These are phyloP conservation scores for Halictus ligatus DNA, from an alignment of 2,888 invertebrate genomes.

Conservation along the genomic window DNA sequence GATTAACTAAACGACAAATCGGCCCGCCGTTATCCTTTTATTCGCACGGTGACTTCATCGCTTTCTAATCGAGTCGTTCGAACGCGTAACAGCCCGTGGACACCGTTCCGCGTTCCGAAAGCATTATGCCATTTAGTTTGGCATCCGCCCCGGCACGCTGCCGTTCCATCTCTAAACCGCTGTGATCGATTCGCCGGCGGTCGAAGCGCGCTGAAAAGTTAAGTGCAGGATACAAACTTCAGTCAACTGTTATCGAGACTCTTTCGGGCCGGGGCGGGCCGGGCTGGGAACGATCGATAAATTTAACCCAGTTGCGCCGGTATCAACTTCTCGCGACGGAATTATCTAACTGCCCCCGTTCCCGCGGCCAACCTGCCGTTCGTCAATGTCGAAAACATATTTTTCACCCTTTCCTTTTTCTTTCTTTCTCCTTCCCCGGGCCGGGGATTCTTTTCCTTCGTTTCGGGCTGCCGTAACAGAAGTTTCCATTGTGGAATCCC, in stretches of 20 bases:
- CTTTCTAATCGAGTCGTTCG: neutral
- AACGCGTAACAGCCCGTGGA: neutral
- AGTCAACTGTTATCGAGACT: slow-evolving; percentile 44
- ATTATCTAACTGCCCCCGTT: slow-evolving; percentile 53
- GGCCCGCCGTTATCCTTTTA: neutral
- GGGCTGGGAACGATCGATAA: slow-evolving; percentile 36
- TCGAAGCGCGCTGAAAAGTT: slow-evolving; percentile 31
- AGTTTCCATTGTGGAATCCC: slow-evolving; percentile 60
- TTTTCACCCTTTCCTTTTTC: slow-evolving; percentile 45
- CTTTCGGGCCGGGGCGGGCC: neutral
- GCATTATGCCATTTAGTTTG: neutral
- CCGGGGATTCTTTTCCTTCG: slow-evolving; percentile 12
- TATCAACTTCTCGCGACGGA: slow-evolving; percentile 56
- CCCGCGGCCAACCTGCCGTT: neutral
- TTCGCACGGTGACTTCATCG: slow-evolving; percentile 1
- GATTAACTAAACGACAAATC: neutral
- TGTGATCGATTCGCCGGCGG: slow-evolving; percentile 19
- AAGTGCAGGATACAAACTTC: slow-evolving; percentile 39
- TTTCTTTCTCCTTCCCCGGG: neutral
- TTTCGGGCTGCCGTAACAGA: slow-evolving; percentile 35
- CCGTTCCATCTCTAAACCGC: neutral
- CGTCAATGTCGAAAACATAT: slow-evolving; percentile 59
- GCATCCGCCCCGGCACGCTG: neutral
- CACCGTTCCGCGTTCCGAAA: neutral
- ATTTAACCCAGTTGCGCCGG: slow-evolving; percentile 66